Evolutionary conservation across 2,797 vertebrate species (phyloP), one percentile per base, ranked within the genome.

Genomic region (Ambastaia sidthimunki): DNA sequence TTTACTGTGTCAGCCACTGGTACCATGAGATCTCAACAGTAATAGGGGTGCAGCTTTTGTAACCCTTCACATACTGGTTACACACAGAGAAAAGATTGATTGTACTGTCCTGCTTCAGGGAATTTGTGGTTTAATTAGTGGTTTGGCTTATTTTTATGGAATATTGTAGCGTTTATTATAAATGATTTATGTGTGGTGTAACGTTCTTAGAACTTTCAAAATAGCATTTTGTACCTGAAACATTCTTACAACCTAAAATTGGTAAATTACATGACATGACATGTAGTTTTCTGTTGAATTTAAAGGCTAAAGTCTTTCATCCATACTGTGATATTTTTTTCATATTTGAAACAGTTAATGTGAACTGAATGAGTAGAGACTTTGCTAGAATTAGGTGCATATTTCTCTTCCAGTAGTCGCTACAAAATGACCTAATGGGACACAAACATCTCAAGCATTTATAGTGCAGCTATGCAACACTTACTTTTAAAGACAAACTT

Each of bases 101-200:
- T 59, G 25, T 37, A 15, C 7, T 52, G 54, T 23, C 28, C 55
- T 55, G 70, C 74, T 71, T 82, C 28, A 57, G 62, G 65, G 25
- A 12, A 44, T 74, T 67, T 9, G 71, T 71, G 28, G 67, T 80
- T 81, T 83, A 78, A 79, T 85, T 83, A 81, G 21, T 28, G 28
- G 28, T 28, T 28, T 28, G 28, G 28, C 28, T 28, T 28, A 28
- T 28, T 28, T 28, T 28, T 28, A 28, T 28, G 28, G 4, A 28
- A 28, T 28, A 28, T 28, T 28, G 28, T 28, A 34, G 62, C n/a
- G n/a, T n/a, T 19, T 52, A 34, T 82, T 28, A 81, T 76, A 83
- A 84, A 82, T 71, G 67, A 76, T 2, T 37, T 76, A 67, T 71
- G 81, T 80, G 59, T 28, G 28, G 28, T 28, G 73, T 55, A 3